Evolutionary conservation across 2,797 vertebrate genomes (phyloP), one percentile per base, ranked within the genome.

Genomic region (Xenopus petersii): DNA sequence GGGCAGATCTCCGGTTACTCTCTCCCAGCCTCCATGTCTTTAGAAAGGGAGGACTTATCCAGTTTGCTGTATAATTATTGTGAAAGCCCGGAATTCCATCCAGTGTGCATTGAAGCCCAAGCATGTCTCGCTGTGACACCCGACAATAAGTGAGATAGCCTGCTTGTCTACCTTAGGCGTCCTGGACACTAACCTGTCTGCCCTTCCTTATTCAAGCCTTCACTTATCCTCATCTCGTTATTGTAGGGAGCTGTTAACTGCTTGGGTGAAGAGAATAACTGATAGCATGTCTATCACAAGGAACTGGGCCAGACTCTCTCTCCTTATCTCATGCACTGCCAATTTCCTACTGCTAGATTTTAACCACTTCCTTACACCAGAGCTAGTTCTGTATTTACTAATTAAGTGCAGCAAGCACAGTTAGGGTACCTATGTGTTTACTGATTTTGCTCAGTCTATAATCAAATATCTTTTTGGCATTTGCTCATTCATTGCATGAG

Each of bases 101-200:
- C 71, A 74, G 30, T 61, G 66, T 67, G 64, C 42, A 61, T 26
- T 21, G 71, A 66, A 58, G 51, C 71, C 74, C 67, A 74, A 70
- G 21, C 71, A 74, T 67, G 71, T 70, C 77, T 73, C 51, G 55
- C 47, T 60, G 71, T 66, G 71, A 66, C 67, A 70, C 77, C 73
- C 66, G 71, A 74, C 77, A 74, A 13, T 64, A 71, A 74, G 47
- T 33, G 61, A 79, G 71, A 69, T 66, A 70, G 66, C 17, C 62
- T 42, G 77, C 77, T 62, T 79, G 77, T 74, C 77, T 79, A 70
- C 70, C 62, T 70, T 9, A 7, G 42, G 62, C 48, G 67, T 61
- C 71, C 62, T 13, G 13, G 77, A 74, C 67, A 74, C 67, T 77
- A 74, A 79, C 76, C 66, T 73, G 71, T 79, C 71, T 79, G 71